phyloP scores from a whole-genome alignment of 2,888 invertebrate species.

The Imbricaverruca yamaguchii region DNA sequence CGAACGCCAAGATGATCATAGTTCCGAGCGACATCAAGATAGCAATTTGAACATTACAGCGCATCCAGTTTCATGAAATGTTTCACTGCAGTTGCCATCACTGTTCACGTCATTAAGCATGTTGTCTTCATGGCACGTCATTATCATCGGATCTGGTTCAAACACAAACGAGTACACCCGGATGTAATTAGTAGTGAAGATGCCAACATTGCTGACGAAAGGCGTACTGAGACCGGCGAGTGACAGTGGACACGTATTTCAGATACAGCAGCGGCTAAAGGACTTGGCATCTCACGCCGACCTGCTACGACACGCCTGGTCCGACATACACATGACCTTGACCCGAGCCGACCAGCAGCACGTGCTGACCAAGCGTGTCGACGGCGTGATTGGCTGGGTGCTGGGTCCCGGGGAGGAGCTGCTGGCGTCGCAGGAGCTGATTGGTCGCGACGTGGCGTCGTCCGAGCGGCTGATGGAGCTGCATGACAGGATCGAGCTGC shows the following conservation, averaged over 20 bases:
- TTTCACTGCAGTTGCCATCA: too few species aligned
- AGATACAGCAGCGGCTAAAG: constrained; percentile 29
- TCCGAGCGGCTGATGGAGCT: not conserved
- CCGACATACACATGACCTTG: constrained; percentile 27
- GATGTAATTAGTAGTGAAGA: too few species aligned
- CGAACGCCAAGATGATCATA: too few species aligned
- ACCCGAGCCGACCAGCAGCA: constrained; percentile 45
- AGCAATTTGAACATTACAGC: too few species aligned
- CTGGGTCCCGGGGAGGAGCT: constrained; percentile 65
- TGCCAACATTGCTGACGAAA: too few species aligned
- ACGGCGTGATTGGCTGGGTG: constrained; percentile 69
- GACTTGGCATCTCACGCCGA: constrained; percentile 30
- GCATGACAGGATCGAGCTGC: not conserved
- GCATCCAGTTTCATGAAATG: too few species aligned
- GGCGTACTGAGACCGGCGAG: too few species aligned
- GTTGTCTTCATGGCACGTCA: too few species aligned
- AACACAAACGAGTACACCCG: too few species aligned
- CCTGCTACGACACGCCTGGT: constrained; percentile 32
- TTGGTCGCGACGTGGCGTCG: constrained; percentile 61
- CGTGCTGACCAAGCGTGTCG: constrained; percentile 55
- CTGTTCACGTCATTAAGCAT: too few species aligned
- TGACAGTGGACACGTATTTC: not conserved
- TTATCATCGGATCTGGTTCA: too few species aligned
- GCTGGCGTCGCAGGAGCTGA: constrained; percentile 59
- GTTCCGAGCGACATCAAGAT: too few species aligned